A percentile compares a stretch with the other conserved stretches of the same genome.
Evolutionary conservation across 2,888 invertebrate species (phyloP).

Genomic region (Amiota mariae): DNA sequence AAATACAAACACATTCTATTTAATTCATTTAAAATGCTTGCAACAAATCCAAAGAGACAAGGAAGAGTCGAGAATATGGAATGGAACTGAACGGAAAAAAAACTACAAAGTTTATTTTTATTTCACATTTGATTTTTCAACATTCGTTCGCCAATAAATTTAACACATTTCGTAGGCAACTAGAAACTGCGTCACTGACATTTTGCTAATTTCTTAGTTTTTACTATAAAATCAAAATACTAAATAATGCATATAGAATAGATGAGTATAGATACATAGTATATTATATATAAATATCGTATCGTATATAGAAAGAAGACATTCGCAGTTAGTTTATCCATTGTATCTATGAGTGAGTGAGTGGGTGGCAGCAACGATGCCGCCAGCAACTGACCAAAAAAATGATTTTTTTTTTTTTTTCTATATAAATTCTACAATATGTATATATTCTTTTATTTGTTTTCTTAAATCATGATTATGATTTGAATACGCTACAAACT

Average conservation of each 20-base stretch:
- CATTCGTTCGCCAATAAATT: slow-evolving; percentile 56
- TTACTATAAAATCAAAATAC: neutral
- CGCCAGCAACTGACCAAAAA: neutral
- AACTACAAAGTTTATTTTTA: slow-evolving; percentile 56
- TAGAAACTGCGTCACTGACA: slow-evolving; percentile 25
- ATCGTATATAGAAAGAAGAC: neutral
- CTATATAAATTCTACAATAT: neutral
- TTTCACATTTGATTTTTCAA: slow-evolving; percentile 41
- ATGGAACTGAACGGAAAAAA: no score
- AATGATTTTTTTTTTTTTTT: slow-evolving; percentile 7
- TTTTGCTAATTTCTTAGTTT: slow-evolving; percentile 26
- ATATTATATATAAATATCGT: no score
- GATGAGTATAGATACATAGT: no score
- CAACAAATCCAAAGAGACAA: slow-evolving; percentile 28
- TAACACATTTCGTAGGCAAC: slow-evolving; percentile 27
- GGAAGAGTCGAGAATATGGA: neutral
- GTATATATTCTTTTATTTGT: neutral
- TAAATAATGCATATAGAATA: neutral
- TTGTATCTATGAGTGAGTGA: slow-evolving; percentile 5
- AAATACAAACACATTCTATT: no score
- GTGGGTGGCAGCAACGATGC: no score
- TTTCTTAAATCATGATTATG: slow-evolving; percentile 3
- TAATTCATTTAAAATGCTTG: neutral
- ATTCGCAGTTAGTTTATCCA: neutral
- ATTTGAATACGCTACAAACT: neutral